phyloP scores from a whole-genome alignment of 2,888 invertebrate species.

The Xestia sexstrigata region DNA sequence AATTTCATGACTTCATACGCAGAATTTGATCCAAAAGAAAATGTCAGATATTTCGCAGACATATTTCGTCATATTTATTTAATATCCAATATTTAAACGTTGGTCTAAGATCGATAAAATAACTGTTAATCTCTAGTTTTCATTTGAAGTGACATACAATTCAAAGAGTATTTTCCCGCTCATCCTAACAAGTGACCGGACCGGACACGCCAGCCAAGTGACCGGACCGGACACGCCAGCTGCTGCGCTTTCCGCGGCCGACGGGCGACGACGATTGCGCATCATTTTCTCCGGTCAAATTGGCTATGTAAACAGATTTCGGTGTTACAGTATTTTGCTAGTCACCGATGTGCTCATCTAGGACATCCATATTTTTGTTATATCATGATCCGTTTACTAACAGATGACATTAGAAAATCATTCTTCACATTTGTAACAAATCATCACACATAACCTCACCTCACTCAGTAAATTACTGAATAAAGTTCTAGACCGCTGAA shows the following conservation, averaged over 20 bases:
- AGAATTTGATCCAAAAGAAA: too few species aligned
- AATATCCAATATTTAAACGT: background rate
- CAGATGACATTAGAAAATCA: background rate
- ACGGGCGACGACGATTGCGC: background rate
- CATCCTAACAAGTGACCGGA: background rate
- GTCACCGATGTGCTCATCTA: background rate
- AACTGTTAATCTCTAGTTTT: too few species aligned
- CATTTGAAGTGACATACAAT: background rate
- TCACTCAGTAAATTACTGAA: conserved; percentile 87
- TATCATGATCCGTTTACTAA: background rate
- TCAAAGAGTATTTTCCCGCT: background rate
- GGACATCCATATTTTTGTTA: background rate
- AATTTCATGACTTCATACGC: background rate
- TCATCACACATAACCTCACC: conserved; percentile 66
- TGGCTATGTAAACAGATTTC: background rate
- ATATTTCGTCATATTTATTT: background rate
- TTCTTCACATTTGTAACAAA: background rate
- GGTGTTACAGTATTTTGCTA: background rate
- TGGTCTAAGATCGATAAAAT: background rate
- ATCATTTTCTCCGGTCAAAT: background rate
- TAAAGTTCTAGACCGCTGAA: conserved; percentile 85
- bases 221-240: too few species aligned
- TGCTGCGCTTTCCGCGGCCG: background rate
- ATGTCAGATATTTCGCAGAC: background rate
- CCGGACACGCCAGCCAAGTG: background rate